Base-by-base conservation (phyloP, 2,888 invertebrate genomes). In the Parthenolecanium corni region DNA sequence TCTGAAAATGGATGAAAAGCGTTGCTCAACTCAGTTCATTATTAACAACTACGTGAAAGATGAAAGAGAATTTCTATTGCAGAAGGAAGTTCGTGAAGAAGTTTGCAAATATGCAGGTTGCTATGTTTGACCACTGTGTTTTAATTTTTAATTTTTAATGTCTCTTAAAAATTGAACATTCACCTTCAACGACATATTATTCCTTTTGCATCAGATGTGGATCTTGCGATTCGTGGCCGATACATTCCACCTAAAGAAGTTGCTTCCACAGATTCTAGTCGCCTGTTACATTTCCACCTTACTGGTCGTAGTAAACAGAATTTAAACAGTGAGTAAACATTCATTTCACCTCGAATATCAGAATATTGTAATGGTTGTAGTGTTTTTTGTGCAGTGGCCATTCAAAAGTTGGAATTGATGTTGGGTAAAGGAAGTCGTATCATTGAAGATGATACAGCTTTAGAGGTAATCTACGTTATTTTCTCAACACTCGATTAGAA, bases 71-170 rank as follows among this genome's bases (percentile, higher is more conserved):
- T 72, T 77, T 66, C 71, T 79, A 31, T 77, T 77, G 0, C 73
- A 76, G 67, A 76, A 77, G 14, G 72, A 76, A 49, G 77, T 76
- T 40, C 78, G 78, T 69, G 78, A 78, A 70, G 77, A 78, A 71
- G 78, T 78, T 65, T 72, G 70, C 62, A 70, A 71, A 64, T 70
- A 67, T 66, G 71, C 72, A 52, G 71, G 71, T 69, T 14, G 21
- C n/a, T 44, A 20, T 44, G 16, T 23, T 25, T 21, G 24, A 12
- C 1, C 3, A 18, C 6, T 44, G 9, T 20, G 9, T 18, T 5
- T 6, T 44, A 44, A 9, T 44, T 5, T n/a, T 20, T 44, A 44
- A 20, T 16, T 18, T n/a, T 1, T n/a, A 2, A 40, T 12, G 12
- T 40, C n/a, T 40, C 40, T 2, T 38, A 4, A 36, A n/a, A n/a